Evolutionary conservation across 2,888 invertebrate genomes (phyloP), one percentile per base, ranked within the genome.

Genomic region (Halocaridina rubra): DNA sequence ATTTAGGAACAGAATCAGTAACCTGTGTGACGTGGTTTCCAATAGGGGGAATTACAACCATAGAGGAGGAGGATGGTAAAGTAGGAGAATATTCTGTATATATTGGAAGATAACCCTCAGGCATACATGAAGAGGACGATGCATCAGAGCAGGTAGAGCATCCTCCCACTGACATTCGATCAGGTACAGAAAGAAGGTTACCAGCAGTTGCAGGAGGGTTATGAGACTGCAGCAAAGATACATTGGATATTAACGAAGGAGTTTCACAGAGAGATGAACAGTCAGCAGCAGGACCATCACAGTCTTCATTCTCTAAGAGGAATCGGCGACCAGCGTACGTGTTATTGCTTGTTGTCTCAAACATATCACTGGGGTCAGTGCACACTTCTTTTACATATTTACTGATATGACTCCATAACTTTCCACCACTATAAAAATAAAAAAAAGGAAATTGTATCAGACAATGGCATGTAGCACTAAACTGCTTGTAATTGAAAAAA

Each of bases 391-490:
- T 69, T 19, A 88, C 86, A 59, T 86, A 88, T 61, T 86, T 86
- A n/a, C 75, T 80, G 8, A 88, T 86, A 59, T 86, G 86, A 75
- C 84, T 84, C 88, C 88, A 88, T n/a, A 88, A 57, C 72, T 84
- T 82, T 4, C 88, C 88, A 46, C 88, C 88, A 29, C 88, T 88
- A 82, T 3, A 69, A 79, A 4, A 67, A 33, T 29, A 75, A 27
- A 2, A 39, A 33, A 33, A 74, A 3, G 46, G 46, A 30, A 29
- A 19, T 39, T 7, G 53, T 32, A 13, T 57, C n/a, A n/a, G n/a
- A n/a, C n/a, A n/a, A n/a, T n/a, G n/a, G n/a, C n/a, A n/a, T n/a
- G n/a, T n/a, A n/a, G n/a, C n/a, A n/a, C n/a, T n/a, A n/a, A n/a
- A n/a, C n/a, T n/a, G n/a, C n/a, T n/a, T n/a, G n/a, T n/a, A n/a